A percentile compares a stretch with the other conserved stretches of the same genome.
Conservation (phyloP, 2,113 vertebrate species). For the Archocentrus centrarchus region DNA sequence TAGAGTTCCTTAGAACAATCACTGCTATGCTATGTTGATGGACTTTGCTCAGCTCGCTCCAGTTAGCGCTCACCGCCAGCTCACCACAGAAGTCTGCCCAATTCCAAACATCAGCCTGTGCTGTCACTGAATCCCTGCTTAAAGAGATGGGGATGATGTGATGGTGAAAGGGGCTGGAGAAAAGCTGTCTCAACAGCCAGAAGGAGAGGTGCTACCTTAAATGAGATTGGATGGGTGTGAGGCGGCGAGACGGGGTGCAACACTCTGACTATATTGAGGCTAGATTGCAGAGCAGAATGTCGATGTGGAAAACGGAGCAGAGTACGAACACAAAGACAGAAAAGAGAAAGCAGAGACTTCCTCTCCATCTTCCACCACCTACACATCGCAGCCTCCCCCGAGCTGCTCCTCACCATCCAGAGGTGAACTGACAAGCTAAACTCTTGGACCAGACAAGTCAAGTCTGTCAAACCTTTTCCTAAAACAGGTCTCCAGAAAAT, state of each 20-base stretch:
- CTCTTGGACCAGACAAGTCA: neutral
- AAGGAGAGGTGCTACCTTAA: slow-evolving; percentile 16
- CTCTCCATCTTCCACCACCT: neutral
- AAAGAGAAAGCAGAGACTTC: slow-evolving; percentile 5
- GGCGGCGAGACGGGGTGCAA: neutral
- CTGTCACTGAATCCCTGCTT: slow-evolving; percentile 6
- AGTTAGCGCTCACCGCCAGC: slow-evolving; percentile 50
- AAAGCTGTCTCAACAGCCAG: slow-evolving; percentile 13
- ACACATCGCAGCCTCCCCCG: neutral
- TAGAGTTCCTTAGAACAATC: slow-evolving; percentile 57
- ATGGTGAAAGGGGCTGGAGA: neutral
- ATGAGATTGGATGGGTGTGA: slow-evolving; percentile 21
- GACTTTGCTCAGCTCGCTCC: slow-evolving; percentile 37
- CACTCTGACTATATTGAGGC: neutral
- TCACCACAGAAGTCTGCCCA: slow-evolving; percentile 38
- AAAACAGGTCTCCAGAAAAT: neutral
- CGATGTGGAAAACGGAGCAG: no score
- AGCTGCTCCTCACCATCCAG: neutral
- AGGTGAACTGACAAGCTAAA: neutral
- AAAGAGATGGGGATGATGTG: neutral
- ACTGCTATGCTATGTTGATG: slow-evolving; percentile 44
- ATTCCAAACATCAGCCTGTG: slow-evolving; percentile 54
- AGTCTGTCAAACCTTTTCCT: neutral
- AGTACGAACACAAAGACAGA: neutral
- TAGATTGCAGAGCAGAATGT: neutral